Evolutionary conservation across 2,113 vertebrate species (phyloP).

Genomic region (Bos indicus): DNA sequence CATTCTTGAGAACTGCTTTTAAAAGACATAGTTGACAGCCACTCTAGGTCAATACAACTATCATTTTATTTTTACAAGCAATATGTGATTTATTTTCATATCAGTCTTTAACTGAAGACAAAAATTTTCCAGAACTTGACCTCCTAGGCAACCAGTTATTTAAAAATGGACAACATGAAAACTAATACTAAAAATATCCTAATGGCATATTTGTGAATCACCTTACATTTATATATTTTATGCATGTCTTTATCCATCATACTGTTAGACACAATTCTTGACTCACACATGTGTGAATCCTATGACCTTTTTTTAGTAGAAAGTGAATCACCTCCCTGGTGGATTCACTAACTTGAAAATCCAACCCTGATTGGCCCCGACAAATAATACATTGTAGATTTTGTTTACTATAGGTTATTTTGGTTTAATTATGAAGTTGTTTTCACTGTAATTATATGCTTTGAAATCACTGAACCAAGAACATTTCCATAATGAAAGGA

Average conservation of each 20-base stretch:
- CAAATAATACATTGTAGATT: background rate
- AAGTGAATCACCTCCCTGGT: background rate
- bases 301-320: background rate
- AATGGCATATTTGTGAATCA: background rate
- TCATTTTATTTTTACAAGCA: background rate
- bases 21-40: background rate
- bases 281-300: background rate
- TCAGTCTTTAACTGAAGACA: background rate
- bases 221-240: background rate
- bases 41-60: background rate
- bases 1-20: background rate
- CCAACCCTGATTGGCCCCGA: background rate
- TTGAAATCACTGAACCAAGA: slow-evolving; percentile 12
- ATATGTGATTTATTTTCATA: background rate
- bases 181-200: background rate
- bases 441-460: slow-evolving; percentile 28
- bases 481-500: background rate
- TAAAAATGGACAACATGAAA: background rate
- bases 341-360: background rate
- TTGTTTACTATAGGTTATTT: slow-evolving; percentile 8
- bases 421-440: slow-evolving; percentile 17
- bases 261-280: background rate
- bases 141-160: background rate
- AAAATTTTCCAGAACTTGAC: background rate
- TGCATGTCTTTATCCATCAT: background rate